Base-by-base conservation (phyloP, 2,888 invertebrate species). In the Aproaerema taeniolella region DNA sequence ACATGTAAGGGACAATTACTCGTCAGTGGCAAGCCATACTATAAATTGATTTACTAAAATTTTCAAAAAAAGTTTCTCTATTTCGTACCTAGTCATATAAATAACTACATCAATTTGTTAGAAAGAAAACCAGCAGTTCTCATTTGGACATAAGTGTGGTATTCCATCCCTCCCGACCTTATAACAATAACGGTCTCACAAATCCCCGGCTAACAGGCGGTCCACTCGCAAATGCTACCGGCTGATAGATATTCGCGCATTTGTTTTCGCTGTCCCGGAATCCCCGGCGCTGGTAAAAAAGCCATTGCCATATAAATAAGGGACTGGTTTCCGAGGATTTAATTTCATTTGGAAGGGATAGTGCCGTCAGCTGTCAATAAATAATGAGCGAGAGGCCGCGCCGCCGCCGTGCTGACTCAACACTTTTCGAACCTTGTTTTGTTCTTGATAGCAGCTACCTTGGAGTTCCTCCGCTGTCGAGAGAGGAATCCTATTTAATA, bases 231-330 rank as follows among this genome's bases (percentile, higher is more conserved):
- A 38, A 38, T 34, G 24, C 39, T 11, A 25, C 11, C 15, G 33
- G 24, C 43, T 43, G 43, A 43, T 38, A 43, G 38, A 43, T 43
- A 43, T 26, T 29, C 31, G 11, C 1, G 31, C 40, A 39, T 43
- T 40, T 43, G 43, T 43, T 40, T 41, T 40, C 43, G 43, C 38
- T 43, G 36, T 28, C 14, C 37, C 32, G 33, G 26, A 37, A 31
- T 20, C 25, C 31, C 13, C 17, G 12, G 2, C 6, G 17, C 26
- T 11, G 33, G 15, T 26, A 38, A 33, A 41, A 42, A 42, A 42
- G 33, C 33, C 41, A 30, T 34, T 16, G 16, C 28, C 15, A 34
- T 34, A 34, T 17, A 20, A 14, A n/a, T n/a, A 28, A 8, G 5
- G 8, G 20, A 20, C 4, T 20, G 20, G 29, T 17, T 39, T 20